Percentiles rank a stretch among this genome's conserved stretches.
These are phyloP conservation scores for Agriopis marginaria DNA, from an alignment of 2,888 invertebrate species.

Conservation along the genomic window DNA sequence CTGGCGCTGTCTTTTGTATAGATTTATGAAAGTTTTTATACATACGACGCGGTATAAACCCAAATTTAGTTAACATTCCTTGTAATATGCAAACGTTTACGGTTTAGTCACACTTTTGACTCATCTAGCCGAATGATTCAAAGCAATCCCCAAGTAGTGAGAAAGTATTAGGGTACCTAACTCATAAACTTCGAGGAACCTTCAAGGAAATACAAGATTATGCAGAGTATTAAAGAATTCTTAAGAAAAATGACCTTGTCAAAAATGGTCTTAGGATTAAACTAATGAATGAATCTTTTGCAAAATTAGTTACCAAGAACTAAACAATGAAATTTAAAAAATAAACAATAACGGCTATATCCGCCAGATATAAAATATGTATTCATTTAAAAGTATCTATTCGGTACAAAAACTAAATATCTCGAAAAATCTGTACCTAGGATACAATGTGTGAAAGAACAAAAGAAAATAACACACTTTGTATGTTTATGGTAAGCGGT, in stretches of 20 bases:
- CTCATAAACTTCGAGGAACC: slow-evolving; percentile 1
- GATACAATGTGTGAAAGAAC: slow-evolving; percentile 9
- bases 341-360: not conserved
- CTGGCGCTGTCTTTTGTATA: not conserved
- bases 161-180: slow-evolving; percentile 10
- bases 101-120: slow-evolving; percentile 28
- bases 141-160: slow-evolving; percentile 11
- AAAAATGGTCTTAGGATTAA: no score
- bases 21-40: not conserved
- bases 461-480: slow-evolving; percentile 29
- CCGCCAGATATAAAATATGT: not conserved
- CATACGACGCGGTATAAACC: not conserved
- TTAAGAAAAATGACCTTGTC: no score
- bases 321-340: not conserved
- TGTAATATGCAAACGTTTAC: not conserved
- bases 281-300: no score
- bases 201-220: slow-evolving; percentile 4
- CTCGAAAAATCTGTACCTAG: not conserved
- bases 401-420: not conserved
- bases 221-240: not conserved
- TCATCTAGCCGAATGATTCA: slow-evolving; percentile 28
- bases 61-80: slow-evolving; percentile 8
- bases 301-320: no score
- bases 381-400: not conserved
- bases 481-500: slow-evolving; percentile 25